Evolutionary conservation across 1,140 invertebrate genomes (phyloP).

Genomic region (Thalassaphorura encarpata): DNA sequence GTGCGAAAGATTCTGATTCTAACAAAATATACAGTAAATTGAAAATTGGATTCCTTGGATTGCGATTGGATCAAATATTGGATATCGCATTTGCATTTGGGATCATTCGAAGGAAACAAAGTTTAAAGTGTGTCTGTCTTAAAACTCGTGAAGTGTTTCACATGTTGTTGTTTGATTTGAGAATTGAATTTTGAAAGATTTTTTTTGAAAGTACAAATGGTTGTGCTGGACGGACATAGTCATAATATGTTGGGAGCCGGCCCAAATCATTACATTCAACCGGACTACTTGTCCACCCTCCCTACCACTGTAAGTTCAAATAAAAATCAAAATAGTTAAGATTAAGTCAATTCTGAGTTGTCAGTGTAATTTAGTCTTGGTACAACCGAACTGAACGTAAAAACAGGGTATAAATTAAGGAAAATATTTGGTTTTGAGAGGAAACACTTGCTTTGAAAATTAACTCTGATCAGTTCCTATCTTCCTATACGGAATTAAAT

Average conservation of each 20-base stretch:
- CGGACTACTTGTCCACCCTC: constrained; percentile 82
- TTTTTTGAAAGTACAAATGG: constrained; percentile 63
- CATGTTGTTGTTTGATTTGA: not conserved
- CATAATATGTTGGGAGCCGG: constrained; percentile 79
- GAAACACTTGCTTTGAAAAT: too few relatives aligned
- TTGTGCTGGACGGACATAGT: constrained; percentile 73
- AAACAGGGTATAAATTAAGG: too few relatives aligned
- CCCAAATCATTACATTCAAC: constrained; percentile 84
- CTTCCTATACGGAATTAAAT: too few relatives aligned
- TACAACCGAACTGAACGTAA: too few relatives aligned
- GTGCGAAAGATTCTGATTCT: too few relatives aligned
- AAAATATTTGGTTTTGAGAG: too few relatives aligned
- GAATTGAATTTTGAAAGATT: not conserved
- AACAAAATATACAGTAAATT: too few relatives aligned
- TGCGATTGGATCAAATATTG: not conserved
- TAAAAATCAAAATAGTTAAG: constrained; percentile 5
- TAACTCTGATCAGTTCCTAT: too few relatives aligned
- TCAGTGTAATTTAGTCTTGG: too few relatives aligned
- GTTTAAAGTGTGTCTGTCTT: not conserved
- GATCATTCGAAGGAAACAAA: not conserved
- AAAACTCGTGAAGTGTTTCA: not conserved
- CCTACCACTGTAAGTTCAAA: constrained; percentile 76
- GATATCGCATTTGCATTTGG: not conserved
- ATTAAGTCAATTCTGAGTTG: constrained; percentile 6
- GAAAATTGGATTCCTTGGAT: not conserved